phyloP scores from a whole-genome alignment of 2,888 invertebrate genomes.

The Drosophila antonietae region DNA sequence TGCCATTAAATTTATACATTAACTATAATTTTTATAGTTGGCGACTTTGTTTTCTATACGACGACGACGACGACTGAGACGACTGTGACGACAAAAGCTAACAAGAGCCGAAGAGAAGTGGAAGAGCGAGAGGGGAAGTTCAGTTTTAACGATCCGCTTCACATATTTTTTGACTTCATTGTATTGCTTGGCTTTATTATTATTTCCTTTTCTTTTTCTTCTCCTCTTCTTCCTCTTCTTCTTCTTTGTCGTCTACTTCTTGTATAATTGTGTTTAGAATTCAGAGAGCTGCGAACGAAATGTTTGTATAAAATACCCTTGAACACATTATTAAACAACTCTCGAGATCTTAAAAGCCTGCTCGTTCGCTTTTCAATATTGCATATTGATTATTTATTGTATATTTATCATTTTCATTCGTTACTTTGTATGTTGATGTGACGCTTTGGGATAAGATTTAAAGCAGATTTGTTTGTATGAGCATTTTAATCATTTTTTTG shows the following conservation, averaged over 20 bases:
- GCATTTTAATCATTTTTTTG: not conserved
- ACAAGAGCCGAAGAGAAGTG: not conserved
- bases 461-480: not conserved
- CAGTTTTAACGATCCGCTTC: conserved; percentile 70
- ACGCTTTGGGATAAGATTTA: not conserved
- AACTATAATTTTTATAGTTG: conserved; percentile 83
- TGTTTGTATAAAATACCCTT: conserved; percentile 36
- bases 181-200: conserved; percentile 42
- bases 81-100: conserved; percentile 11
- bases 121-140: not conserved
- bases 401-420: conserved; percentile 15
- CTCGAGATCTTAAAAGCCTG: conserved; percentile 22
- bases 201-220: conserved; percentile 1
- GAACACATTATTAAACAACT: conserved; percentile 30
- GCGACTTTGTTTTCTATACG: conserved; percentile 76
- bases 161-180: conserved; percentile 48
- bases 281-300: conserved; percentile 20
- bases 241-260: not conserved
- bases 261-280: conserved; percentile 65
- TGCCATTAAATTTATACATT: conserved; percentile 85
- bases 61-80: conserved; percentile 28
- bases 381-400: conserved; percentile 16
- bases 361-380: conserved; percentile 11
- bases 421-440: conserved; percentile 2
- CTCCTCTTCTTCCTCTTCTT: not conserved